Base-by-base conservation (phyloP, 2,888 invertebrate genomes). In the Drosophila villosipedis region DNA sequence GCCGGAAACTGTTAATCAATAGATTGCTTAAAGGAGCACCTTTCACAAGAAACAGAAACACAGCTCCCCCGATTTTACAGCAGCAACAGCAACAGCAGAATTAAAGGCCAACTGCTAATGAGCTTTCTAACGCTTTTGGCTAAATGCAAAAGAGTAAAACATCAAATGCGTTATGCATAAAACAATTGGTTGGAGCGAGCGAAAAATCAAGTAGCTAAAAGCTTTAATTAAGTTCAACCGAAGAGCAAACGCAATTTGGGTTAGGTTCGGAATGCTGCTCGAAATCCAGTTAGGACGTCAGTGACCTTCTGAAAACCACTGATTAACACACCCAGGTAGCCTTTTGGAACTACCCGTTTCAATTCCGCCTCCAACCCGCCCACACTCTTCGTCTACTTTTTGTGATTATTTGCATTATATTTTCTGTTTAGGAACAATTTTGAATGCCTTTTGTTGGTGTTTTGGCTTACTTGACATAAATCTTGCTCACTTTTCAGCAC, bases 401-500 rank as follows among this genome's bases (percentile, higher is more conserved):
- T 50, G 35, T 59, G 54, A 59, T 73, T 59, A 61, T 69, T 43
- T 58, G 77, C 60, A 73, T 77, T 77, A 68, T 58, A 63, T 62
- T 73, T 67, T 41, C 68, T 55, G 73, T 64, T 80, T 64, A 66
- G 68, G 60, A 61, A 61, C 49, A 72, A 88, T 73, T 68, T 73
- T 67, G 80, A 83, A 81, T 80, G 80, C 60, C 78, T 79, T 79
- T 79, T 79, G 78, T 73, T 69, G 80, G 65, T 69, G 83, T 83
- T 83, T 87, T 82, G 74, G 79, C 76, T 89, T 82, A 73, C 84
- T 82, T 76, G 73, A 86, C 88, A 86, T 89, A 89, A 89, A 86
- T 89, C 85, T 84, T 80, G 85, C 76, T 87, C 88, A 82, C 69
- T 85, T 89, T 89, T 70, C 84, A 75, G 62, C 84, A 68, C 74